Conservation (phyloP, 2,888 invertebrate species). For the Mimas tiliae region DNA sequence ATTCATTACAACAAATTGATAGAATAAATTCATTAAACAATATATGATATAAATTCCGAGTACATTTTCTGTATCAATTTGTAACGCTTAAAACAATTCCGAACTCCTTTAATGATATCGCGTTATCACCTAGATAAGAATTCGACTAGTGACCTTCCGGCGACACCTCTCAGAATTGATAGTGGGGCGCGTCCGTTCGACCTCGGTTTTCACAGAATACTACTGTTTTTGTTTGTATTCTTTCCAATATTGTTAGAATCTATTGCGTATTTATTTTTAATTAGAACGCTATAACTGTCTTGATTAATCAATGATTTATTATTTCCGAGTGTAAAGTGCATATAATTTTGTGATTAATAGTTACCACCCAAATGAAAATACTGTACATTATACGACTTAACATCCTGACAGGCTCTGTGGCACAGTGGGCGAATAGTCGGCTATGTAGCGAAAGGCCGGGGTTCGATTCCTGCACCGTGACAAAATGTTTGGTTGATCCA, state of each 20-base stretch:
- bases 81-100: slow-evolving; percentile 13
- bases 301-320: slow-evolving; percentile 12
- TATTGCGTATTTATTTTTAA: slow-evolving; percentile 28
- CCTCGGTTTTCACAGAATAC: slow-evolving; percentile 55
- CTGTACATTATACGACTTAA: no score
- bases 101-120: slow-evolving; percentile 31
- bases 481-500: no score
- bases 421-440: no score
- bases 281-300: slow-evolving; percentile 7
- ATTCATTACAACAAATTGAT: neutral
- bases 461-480: no score
- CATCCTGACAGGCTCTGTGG: no score
- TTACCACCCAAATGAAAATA: no score
- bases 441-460: no score
- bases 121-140: slow-evolving; percentile 42
- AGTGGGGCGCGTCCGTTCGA: slow-evolving; percentile 38
- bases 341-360: neutral
- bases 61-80: slow-evolving; percentile 5
- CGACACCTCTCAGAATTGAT: slow-evolving; percentile 56
- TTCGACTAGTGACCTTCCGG: slow-evolving; percentile 42
- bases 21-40: slow-evolving; percentile 18
- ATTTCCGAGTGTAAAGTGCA: neutral
- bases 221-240: slow-evolving; percentile 14
- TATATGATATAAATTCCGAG: neutral
- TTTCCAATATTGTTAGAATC: slow-evolving; percentile 30